phyloP scores from a whole-genome alignment of 1,140 invertebrate species.

The Temnothorax curvispinosus region DNA sequence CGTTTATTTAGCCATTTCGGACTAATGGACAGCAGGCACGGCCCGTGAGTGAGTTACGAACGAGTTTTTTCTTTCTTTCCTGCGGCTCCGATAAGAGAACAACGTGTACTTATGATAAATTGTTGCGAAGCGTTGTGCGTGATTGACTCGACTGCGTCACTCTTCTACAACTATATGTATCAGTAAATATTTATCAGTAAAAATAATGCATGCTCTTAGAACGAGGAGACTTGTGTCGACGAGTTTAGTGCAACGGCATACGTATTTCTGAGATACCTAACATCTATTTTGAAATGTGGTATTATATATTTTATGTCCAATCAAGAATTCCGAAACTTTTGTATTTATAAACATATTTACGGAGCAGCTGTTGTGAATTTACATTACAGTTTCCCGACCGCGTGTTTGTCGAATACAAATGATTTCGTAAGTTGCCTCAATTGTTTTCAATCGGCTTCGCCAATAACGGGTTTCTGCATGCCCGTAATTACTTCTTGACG shows the following conservation, averaged over 20 bases:
- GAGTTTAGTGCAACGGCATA: background rate
- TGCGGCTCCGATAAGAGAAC: background rate
- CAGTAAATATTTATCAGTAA: background rate
- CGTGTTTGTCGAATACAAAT: background rate
- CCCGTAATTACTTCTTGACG: conserved; percentile 18
- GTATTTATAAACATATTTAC: background rate
- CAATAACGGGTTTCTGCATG: background rate
- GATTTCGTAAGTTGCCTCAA: conserved; percentile 25
- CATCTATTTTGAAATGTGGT: background rate
- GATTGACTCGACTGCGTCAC: background rate
- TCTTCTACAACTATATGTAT: background rate
- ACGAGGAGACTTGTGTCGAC: background rate
- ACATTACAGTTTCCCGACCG: background rate
- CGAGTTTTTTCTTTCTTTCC: background rate
- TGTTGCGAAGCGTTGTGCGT: background rate
- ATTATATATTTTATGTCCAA: background rate
- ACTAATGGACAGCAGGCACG: conserved; percentile 21
- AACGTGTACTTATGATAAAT: background rate
- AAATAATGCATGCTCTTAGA: background rate
- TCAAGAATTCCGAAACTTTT: background rate
- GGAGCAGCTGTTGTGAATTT: background rate
- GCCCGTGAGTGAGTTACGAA: conserved; percentile 2
- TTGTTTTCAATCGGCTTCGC: background rate
- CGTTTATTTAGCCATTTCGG: conserved; percentile 26
- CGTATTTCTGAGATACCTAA: background rate